A percentile compares a stretch with the other conserved stretches of the same genome.
Evolutionary conservation across 2,797 vertebrate species (phyloP).

Genomic region (Malurus splendens): DNA sequence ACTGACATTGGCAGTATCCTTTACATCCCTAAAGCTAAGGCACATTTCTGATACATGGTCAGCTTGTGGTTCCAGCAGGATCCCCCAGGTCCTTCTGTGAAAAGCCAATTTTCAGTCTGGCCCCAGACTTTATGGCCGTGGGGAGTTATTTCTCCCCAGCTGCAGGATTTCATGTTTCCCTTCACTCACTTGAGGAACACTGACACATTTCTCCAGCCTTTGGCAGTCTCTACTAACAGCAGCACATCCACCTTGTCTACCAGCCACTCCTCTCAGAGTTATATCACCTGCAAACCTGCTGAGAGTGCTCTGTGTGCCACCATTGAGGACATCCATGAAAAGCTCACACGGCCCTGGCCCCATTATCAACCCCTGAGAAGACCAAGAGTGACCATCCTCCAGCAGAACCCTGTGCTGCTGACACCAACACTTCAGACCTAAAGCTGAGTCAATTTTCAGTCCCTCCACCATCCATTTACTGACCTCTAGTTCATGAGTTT

Average conservation of each 20-base stretch:
- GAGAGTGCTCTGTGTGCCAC: neutral
- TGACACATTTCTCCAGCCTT: neutral
- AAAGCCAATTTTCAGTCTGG: neutral
- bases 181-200: neutral
- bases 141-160: neutral
- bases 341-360: neutral
- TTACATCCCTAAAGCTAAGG: neutral
- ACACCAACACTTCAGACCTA: neutral
- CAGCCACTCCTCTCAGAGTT: neutral
- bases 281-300: neutral
- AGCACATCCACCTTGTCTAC: neutral
- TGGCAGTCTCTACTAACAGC: neutral
- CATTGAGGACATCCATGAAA: neutral
- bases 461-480: neutral
- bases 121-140: neutral
- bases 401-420: neutral
- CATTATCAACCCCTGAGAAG: neutral
- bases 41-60: neutral
- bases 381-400: neutral
- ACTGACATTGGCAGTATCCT: neutral
- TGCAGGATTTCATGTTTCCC: neutral
- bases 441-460: neutral
- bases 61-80: neutral
- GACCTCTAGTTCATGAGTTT: neutral
- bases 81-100: neutral